These are phyloP conservation scores for Thymelicus sylvestris DNA, from an alignment of 2,888 invertebrate species.

Conservation along the genomic window DNA sequence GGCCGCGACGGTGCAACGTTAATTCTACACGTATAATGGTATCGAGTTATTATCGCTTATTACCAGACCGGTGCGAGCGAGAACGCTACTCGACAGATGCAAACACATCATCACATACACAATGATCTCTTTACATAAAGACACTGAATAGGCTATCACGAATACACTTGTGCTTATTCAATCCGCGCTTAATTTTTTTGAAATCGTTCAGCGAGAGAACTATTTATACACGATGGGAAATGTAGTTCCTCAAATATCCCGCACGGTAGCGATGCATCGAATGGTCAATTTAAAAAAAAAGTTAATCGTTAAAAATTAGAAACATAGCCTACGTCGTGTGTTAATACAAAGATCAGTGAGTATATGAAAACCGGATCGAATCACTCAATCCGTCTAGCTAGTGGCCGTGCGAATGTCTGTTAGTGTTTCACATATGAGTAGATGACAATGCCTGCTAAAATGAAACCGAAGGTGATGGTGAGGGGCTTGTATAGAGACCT, in stretches of 20 bases:
- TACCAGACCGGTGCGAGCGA: background rate
- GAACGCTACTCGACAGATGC: background rate
- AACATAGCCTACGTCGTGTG: background rate
- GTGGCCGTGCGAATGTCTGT: conserved; percentile 19
- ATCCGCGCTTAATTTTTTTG: no score
- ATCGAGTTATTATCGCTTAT: background rate
- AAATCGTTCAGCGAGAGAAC: no score
- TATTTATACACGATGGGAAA: no score
- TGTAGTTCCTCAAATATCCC: no score
- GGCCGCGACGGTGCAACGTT: conserved; percentile 1
- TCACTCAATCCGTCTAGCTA: background rate
- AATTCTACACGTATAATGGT: background rate
- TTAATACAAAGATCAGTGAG: background rate
- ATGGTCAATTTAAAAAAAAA: no score
- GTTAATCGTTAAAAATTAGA: no score
- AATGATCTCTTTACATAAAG: background rate
- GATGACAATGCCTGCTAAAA: conserved; percentile 87
- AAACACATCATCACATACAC: background rate
- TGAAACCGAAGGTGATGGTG: conserved; percentile 88
- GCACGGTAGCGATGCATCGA: no score
- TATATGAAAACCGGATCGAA: background rate
- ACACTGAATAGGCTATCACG: background rate
- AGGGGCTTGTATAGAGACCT: conserved; percentile 91
- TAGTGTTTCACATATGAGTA: conserved; percentile 84
- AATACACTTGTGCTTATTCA: no score